Evolutionary conservation across 2,797 vertebrate species (phyloP).

Genomic region (Yasuhikotakia modesta): DNA sequence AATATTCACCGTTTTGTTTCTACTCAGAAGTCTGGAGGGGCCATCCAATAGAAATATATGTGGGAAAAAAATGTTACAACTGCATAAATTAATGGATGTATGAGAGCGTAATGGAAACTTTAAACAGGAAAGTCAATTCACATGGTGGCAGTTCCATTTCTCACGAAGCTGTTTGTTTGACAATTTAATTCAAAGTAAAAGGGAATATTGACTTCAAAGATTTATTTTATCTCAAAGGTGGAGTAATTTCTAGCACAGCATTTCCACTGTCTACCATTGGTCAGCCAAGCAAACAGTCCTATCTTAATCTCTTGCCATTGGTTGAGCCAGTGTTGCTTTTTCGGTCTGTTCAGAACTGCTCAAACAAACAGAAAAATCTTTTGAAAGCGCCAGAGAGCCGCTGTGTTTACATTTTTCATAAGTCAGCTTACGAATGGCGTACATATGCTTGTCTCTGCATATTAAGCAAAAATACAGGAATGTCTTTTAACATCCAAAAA

Average conservation of each 20-base stretch:
- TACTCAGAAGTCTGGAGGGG: neutral
- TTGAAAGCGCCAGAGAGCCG: slow-evolving; percentile 17
- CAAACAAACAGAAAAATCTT: slow-evolving; percentile 8
- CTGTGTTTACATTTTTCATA: slow-evolving; percentile 4
- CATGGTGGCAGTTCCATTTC: slow-evolving; percentile 49
- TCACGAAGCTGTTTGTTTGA: slow-evolving; percentile 54
- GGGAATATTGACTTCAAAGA: slow-evolving; percentile 26
- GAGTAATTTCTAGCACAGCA: neutral
- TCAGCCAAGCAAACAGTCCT: neutral
- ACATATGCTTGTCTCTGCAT: slow-evolving; percentile 25
- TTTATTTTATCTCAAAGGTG: neutral
- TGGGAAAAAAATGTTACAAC: neutral
- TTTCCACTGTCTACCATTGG: neutral
- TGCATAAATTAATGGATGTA: slow-evolving; percentile 9
- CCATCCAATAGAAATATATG: neutral
- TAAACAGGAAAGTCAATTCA: slow-evolving; percentile 31
- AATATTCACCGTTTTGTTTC: neutral
- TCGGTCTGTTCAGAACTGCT: neutral
- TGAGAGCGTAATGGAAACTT: slow-evolving; percentile 35
- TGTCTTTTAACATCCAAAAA: slow-evolving; percentile 20
- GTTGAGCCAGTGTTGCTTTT: neutral
- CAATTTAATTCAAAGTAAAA: slow-evolving; percentile 40
- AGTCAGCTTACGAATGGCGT: neutral
- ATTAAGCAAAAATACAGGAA: neutral
- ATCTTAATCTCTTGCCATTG: neutral